Base-by-base conservation (phyloP, 2,797 vertebrate species). In the Salarias fasciatus region DNA sequence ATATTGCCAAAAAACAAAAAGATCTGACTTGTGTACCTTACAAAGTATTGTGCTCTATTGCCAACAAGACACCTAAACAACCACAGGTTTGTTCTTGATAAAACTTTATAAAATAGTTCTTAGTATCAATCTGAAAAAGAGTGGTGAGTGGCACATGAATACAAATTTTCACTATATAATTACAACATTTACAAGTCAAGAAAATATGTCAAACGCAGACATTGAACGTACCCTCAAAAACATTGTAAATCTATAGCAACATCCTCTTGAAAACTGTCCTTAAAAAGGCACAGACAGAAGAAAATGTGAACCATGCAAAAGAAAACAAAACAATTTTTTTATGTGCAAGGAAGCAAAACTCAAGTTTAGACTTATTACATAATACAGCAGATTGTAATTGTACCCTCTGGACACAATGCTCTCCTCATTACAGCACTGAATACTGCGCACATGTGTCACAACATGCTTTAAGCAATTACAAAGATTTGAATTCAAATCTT, bases 161-260 rank as follows among this genome's bases (percentile, higher is more conserved):
- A 94, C 91, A 92, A 91, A 94, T 89, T 70, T 61, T 78, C 84
- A 89, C 88, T 88, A 72, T 79, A 84, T 80, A 80, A 94, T 90
- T 94, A 93, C 92, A 94, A 89, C 91, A 93, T 94, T 92, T 95
- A 95, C 90, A 95, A 88, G 77, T 87, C 50, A 56, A 79, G 84
- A 84, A 81, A 89, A 79, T 79, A 84, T 62, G 61, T 88, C 86
- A 77, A 83, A 89, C 69, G 64, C 67, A 40, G 77, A 83, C 62
- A 65, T 41, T 59, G 15, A 79, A 79, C 4, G 37, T 41, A 77
- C 65, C 83, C 79, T 80, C 48, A 63, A 64, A 86, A 83, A 48
- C 53, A 8, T 28, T 42, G 72, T 66, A 80, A 87, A 87, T 86
- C 80, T 79, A 79, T 50, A 74, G 65, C 63, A 79, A 91, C 46